These are phyloP conservation scores for Eupithecia exiguata DNA, from an alignment of 2,888 invertebrate species.

Conservation along the genomic window DNA sequence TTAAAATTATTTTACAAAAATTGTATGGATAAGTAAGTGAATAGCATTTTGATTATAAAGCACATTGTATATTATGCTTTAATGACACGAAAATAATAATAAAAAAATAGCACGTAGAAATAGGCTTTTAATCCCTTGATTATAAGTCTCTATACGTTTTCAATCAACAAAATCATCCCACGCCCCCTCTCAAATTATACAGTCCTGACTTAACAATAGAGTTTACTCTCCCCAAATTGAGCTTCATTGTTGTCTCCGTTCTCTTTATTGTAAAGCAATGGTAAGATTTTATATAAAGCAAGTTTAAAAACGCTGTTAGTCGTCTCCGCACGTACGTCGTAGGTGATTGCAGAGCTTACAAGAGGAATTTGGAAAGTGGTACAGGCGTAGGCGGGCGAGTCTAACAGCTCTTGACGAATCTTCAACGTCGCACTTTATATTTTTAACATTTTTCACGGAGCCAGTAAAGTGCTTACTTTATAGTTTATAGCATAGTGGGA, in stretches of 20 bases:
- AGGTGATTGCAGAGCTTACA: conserved; percentile 79
- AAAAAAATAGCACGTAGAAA: background rate
- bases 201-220: conserved; percentile 34
- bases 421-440: conserved; percentile 76
- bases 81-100: background rate
- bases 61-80: background rate
- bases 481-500: conserved; percentile 42
- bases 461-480: conserved; percentile 54
- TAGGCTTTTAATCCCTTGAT: background rate
- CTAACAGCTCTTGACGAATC: conserved; percentile 77
- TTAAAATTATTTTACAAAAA: background rate
- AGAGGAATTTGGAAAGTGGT: conserved; percentile 83
- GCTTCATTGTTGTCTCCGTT: conserved; percentile 41
- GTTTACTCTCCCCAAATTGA: conserved; percentile 43
- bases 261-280: conserved; percentile 44
- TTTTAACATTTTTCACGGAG: conserved; percentile 73
- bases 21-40: background rate
- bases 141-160: conserved; percentile 12
- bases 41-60: background rate
- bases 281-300: conserved; percentile 54
- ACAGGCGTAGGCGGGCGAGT: conserved; percentile 81
- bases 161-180: conserved; percentile 33
- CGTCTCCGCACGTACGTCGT: conserved; percentile 66
- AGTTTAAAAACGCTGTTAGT: conserved; percentile 60
- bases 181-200: conserved; percentile 40